phyloP scores from a whole-genome alignment of 2,113 vertebrate genomes.

The Oenanthe oenanthe region DNA sequence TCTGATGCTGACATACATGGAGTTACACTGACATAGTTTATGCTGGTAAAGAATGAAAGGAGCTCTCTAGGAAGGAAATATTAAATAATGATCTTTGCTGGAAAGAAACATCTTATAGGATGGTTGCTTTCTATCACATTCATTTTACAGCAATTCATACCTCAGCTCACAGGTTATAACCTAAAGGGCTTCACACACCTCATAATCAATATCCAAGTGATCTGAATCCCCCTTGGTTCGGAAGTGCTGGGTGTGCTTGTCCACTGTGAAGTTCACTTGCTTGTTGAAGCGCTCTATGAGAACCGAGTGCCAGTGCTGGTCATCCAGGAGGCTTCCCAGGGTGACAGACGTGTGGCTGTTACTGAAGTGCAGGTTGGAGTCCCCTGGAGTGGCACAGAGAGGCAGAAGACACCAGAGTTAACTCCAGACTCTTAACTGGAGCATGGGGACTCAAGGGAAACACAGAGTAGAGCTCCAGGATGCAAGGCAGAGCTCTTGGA shows the following conservation, averaged over 20 bases:
- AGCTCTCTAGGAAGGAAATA: neutral
- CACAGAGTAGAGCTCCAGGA: neutral
- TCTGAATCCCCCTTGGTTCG: conserved; percentile 88
- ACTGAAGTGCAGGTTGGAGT: conserved; percentile 83
- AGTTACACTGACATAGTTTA: neutral
- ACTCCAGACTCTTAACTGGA: neutral
- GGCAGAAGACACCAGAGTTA: conserved; percentile 9
- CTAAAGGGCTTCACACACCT: conserved; percentile 78
- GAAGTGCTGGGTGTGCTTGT: conserved; percentile 90
- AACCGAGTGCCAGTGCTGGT: conserved; percentile 96
- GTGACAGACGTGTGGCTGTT: conserved; percentile 79
- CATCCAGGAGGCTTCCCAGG: conserved; percentile 93
- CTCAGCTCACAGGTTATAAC: neutral
- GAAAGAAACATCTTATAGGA: neutral
- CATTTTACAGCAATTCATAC: neutral
- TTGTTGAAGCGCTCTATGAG: conserved; percentile 94
- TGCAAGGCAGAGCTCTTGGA: neutral
- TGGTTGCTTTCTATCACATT: neutral
- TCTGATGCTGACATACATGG: neutral
- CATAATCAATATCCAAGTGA: conserved; percentile 95
- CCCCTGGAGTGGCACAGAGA: conserved; percentile 76
- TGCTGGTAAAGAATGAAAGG: neutral
- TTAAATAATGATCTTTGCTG: neutral
- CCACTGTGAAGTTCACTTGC: conserved; percentile 95
- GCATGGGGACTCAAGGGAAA: neutral